phyloP scores from a whole-genome alignment of 1,140 invertebrate genomes.

The Meloidogyne chitwoodi region DNA sequence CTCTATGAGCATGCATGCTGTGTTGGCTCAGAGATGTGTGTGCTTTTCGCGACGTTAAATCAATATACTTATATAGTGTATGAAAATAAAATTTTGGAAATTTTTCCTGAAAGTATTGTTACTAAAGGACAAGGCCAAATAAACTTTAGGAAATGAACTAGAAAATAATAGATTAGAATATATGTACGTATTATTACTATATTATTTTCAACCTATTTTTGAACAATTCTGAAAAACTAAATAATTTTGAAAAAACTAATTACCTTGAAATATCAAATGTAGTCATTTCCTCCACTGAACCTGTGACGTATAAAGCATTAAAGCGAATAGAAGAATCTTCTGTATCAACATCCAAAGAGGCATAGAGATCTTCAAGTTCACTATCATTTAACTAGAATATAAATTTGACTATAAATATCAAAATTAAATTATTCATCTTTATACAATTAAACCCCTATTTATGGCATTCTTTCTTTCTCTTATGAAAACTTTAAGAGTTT shows the following conservation, averaged over 20 bases:
- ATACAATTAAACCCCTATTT: not conserved
- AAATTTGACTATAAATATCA: not conserved
- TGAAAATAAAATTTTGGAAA: not conserved
- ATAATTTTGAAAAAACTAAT: not conserved
- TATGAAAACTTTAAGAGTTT: too few relatives aligned
- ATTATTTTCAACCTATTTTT: too few relatives aligned
- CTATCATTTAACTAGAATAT: constrained; percentile 16
- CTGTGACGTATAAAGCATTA: constrained; percentile 25
- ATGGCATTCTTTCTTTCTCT: not conserved
- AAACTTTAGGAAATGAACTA: too few relatives aligned
- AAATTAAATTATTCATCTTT: not conserved
- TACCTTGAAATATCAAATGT: constrained; percentile 22
- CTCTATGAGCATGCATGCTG: not conserved
- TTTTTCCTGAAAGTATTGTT: not conserved
- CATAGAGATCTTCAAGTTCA: constrained; percentile 27
- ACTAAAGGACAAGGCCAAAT: not conserved
- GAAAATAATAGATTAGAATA: too few relatives aligned
- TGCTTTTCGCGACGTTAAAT: not conserved
- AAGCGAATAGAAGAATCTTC: constrained; percentile 20
- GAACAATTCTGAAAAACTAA: too few relatives aligned
- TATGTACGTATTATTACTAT: too few relatives aligned
- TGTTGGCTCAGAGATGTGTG: not conserved
- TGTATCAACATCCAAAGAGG: constrained; percentile 25
- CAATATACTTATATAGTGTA: not conserved
- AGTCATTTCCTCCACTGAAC: constrained; percentile 21